phyloP scores from a whole-genome alignment of 2,113 vertebrate genomes.

The Amphiprion percula region DNA sequence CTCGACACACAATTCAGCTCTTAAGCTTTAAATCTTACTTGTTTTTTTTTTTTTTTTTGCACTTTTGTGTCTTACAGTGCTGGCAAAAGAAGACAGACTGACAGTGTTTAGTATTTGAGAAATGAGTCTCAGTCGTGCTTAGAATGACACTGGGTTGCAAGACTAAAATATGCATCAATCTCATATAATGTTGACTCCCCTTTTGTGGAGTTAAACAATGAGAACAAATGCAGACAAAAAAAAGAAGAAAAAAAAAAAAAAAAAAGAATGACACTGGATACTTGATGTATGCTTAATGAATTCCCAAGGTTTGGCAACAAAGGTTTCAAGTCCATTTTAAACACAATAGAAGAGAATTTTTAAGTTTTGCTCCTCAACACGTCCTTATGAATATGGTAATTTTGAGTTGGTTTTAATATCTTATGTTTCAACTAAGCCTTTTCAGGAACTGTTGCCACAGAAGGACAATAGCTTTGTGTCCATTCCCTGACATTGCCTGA shows the following conservation, averaged over 20 bases:
- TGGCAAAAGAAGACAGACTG: background rate
- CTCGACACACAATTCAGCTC: background rate
- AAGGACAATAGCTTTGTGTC: background rate
- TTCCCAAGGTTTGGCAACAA: background rate
- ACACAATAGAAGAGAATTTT: background rate
- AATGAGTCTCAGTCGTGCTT: background rate
- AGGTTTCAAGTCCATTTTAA: background rate
- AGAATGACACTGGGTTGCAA: background rate
- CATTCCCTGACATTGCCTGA: conserved; percentile 1
- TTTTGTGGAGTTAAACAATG: too few species aligned
- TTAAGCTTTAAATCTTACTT: conserved; percentile 12
- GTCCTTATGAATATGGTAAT: background rate
- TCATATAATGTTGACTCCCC: too few species aligned
- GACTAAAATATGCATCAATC: too few species aligned
- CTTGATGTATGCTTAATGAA: conserved; percentile 2
- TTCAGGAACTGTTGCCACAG: background rate
- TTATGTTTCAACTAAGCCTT: background rate
- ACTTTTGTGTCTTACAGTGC: conserved; percentile 2
- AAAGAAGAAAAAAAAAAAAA: too few species aligned
- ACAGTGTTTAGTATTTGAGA: background rate
- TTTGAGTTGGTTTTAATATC: background rate
- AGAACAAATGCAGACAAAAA: too few species aligned
- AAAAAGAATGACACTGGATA: background rate
- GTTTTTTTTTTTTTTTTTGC: conserved; percentile 1
- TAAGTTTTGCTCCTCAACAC: background rate